phyloP scores from a whole-genome alignment of 2,888 invertebrate species.

The Ornithoptera alexandrae region DNA sequence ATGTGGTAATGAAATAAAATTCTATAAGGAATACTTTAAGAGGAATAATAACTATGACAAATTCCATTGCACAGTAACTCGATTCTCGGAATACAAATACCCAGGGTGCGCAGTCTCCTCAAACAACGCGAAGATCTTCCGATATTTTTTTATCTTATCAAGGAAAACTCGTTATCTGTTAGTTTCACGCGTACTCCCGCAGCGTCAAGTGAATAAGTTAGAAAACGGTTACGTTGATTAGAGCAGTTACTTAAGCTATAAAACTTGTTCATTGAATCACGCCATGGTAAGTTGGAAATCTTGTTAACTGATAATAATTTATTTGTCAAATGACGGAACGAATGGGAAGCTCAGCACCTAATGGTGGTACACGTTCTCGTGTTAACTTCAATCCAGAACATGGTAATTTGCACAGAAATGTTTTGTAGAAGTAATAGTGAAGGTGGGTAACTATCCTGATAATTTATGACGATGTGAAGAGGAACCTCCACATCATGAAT shows the following conservation, averaged over 20 bases:
- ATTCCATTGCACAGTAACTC: background rate
- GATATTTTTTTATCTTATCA: conserved; percentile 30
- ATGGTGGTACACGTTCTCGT: too few relatives aligned
- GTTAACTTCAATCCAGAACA: too few relatives aligned
- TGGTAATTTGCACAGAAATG: too few relatives aligned
- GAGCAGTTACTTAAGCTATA: background rate
- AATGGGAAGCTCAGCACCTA: too few relatives aligned
- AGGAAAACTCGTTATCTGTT: conserved; percentile 24
- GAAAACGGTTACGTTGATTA: background rate
- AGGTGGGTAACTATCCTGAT: too few relatives aligned
- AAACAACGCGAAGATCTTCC: conserved; percentile 21
- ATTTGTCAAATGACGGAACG: too few relatives aligned
- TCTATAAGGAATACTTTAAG: background rate
- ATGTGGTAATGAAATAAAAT: too few relatives aligned
- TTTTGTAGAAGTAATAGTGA: too few relatives aligned
- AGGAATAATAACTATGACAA: background rate
- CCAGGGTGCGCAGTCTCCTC: conserved; percentile 8
- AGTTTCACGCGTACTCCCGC: conserved; percentile 19
- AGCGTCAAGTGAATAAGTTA: conserved; percentile 6
- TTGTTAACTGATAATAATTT: background rate
- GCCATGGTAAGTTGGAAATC: conserved; percentile 2
- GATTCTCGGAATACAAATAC: conserved; percentile 2
- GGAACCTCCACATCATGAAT: too few relatives aligned
- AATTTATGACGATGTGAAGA: too few relatives aligned
- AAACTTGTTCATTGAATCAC: conserved; percentile 2